Evolutionary conservation across 2,113 vertebrate species (phyloP).

Genomic region (Zosterops hypoxanthus): DNA sequence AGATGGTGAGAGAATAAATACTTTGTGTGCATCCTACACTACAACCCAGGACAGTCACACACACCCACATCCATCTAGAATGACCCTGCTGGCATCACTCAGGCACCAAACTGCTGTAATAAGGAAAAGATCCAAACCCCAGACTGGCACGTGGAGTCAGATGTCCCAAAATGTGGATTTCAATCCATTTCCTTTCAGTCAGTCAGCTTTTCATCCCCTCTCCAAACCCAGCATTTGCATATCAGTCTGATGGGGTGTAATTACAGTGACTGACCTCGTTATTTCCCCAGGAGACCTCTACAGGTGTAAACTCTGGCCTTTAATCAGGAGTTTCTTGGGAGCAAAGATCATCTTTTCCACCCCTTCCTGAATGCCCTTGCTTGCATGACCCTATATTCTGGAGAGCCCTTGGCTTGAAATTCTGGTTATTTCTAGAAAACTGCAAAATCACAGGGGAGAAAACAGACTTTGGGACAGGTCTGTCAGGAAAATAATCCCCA

Average conservation of each 20-base stretch:
- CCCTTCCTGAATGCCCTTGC: neutral
- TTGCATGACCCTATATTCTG: neutral
- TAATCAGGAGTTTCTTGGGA: neutral
- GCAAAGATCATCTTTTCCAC: neutral
- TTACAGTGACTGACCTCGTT: neutral
- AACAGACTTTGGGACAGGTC: rapidly evolving
- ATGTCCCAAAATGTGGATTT: neutral
- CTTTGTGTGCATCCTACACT: too few species aligned
- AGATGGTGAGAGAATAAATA: too few species aligned
- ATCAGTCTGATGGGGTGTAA: neutral
- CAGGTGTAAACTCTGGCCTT: neutral
- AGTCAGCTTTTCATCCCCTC: neutral
- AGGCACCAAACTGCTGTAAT: neutral
- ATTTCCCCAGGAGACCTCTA: neutral
- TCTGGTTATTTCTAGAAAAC: neutral
- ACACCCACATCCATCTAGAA: neutral
- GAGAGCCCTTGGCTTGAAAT: neutral
- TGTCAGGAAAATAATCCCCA: neutral
- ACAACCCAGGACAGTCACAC: neutral
- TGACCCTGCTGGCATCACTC: neutral
- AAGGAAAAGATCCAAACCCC: neutral
- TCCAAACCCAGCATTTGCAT: neutral
- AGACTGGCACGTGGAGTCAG: neutral
- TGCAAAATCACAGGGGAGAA: neutral
- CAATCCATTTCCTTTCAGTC: neutral